Percentiles rank a stretch among this genome's conserved stretches.
phyloP scores from a whole-genome alignment of 2,797 vertebrate genomes.

The Monodelphis domestica region DNA sequence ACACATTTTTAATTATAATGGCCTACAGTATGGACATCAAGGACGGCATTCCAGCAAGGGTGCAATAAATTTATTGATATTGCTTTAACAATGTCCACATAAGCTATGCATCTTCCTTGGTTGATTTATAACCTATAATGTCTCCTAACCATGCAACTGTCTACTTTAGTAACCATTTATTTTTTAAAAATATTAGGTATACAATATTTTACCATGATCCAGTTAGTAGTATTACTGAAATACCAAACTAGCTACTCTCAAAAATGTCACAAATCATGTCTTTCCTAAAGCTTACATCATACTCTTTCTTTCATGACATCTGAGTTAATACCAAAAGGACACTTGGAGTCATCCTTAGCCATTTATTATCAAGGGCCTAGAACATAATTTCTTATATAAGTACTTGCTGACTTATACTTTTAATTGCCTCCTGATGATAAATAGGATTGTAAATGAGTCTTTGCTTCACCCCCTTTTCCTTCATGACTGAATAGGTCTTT shows the following conservation, averaged over 20 bases:
- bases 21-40: not conserved
- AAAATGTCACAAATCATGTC: constrained; percentile 78
- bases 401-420: constrained; percentile 68
- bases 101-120: constrained; percentile 23
- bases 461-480: constrained; percentile 26
- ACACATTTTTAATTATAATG: not conserved
- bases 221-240: constrained; percentile 74
- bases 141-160: constrained; percentile 45
- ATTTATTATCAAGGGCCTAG: constrained; percentile 64
- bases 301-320: constrained; percentile 73
- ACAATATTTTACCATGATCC: constrained; percentile 78
- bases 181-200: constrained; percentile 71
- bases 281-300: constrained; percentile 75
- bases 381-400: constrained; percentile 37
- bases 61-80: constrained; percentile 70
- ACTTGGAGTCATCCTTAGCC: constrained; percentile 64
- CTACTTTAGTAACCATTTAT: constrained; percentile 79
- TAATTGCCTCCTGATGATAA: constrained; percentile 69
- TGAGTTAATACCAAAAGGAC: constrained; percentile 76
- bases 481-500: not conserved
- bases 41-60: constrained; percentile 35
- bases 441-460: constrained; percentile 60
- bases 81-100: constrained; percentile 32
- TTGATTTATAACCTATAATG: constrained; percentile 68
- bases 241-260: constrained; percentile 74